Percentiles rank a stretch among this genome's conserved stretches.
Conservation (phyloP, 1,140 invertebrate species). For the Drosophila kohkoa region DNA sequence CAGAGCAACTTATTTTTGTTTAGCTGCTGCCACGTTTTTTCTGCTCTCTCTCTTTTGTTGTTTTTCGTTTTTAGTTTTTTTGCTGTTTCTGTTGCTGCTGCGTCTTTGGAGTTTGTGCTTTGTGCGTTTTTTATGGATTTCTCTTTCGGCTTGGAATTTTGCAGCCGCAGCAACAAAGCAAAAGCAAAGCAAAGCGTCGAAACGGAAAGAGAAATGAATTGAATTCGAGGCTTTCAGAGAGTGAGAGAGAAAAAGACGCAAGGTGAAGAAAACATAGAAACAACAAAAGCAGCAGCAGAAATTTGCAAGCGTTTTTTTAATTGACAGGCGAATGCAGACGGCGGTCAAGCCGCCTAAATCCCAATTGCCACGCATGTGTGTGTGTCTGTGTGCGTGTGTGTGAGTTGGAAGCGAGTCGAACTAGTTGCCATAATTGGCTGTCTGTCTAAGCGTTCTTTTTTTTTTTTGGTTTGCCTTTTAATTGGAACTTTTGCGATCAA, state of each 20-base stretch:
- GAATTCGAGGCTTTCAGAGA: slow-evolving; percentile 25
- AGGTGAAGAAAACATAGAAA: slow-evolving; percentile 9
- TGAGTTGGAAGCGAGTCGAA: slow-evolving; percentile 31
- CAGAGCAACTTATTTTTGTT: slow-evolving; percentile 68
- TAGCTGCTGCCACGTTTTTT: slow-evolving; percentile 72
- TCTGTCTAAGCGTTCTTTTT: slow-evolving; percentile 19
- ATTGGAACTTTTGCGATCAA: slow-evolving; percentile 38
- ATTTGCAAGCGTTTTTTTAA: slow-evolving; percentile 45
- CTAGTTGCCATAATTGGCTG: slow-evolving; percentile 47
- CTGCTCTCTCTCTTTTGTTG: slow-evolving; percentile 26
- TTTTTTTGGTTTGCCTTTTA: slow-evolving; percentile 22
- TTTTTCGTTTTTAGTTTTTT: slow-evolving; percentile 39
- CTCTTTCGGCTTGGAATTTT: slow-evolving; percentile 59
- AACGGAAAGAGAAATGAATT: slow-evolving; percentile 54
- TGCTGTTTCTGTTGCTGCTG: slow-evolving; percentile 28
- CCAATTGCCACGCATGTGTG: slow-evolving; percentile 40
- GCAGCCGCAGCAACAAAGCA: slow-evolving; percentile 32
- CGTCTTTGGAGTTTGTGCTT: slow-evolving; percentile 44
- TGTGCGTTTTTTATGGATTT: slow-evolving; percentile 49
- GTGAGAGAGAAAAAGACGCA: neutral
- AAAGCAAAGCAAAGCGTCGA: slow-evolving; percentile 14
- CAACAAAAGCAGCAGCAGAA: slow-evolving; percentile 9
- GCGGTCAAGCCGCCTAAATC: slow-evolving; percentile 39
- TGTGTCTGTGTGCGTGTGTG: slow-evolving; percentile 21
- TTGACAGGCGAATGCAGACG: slow-evolving; percentile 43